Evolutionary conservation across 2,113 vertebrate genomes (phyloP), one percentile per base, ranked within the genome.

Genomic region (Pelvicachromis taeniatus): DNA sequence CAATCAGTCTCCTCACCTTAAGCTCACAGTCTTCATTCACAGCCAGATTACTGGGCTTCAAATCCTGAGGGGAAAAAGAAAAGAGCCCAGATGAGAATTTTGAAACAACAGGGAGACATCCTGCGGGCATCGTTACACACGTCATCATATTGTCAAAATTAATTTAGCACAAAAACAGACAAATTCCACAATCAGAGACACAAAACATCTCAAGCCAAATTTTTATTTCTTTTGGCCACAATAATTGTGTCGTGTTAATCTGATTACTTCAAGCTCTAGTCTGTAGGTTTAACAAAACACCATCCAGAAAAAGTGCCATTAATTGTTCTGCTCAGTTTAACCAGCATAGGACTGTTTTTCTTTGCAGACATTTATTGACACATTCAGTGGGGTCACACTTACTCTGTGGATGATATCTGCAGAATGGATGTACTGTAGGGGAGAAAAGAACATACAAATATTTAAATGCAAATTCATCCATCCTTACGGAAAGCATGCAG

Each of bases 331-430:
- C 19, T 35, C 26, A 73, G 55, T 54, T 80, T 78, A 12, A 65
- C 19, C 38, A 35, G 21, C 4, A 42, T 4, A 14, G 35, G 4
- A 53, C 48, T 53, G 9, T 35, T 23, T 33, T 52, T 21, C 52
- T 82, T 38, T 26, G 35, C 48, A 35, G 56, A 19, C 31, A 53
- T 77, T 59, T 77, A 11, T 52, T 31, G 58, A 42, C 42, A 19
- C 8, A 75, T 45, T 82, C 16, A 68, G 40, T 3, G n/a, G 7
- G 38, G 4, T 4, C 16, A 45, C 82, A 99, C 98, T 97, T 95
- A 99, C 99, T 96, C 99, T 97, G 95, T 99, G 99, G 90, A 99
- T 99, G 91, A 99, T 99, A 87, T 97, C 99, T 81, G 98, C 98
- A 84, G 99, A 99, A 93, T 99, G 99, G 93, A 99, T 99, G 94